Evolutionary conservation across 64 coral and sea anemone genomes (phyloP), one percentile per base, ranked within the genome.

Genomic region (Hydrozoanthus tunicans): DNA sequence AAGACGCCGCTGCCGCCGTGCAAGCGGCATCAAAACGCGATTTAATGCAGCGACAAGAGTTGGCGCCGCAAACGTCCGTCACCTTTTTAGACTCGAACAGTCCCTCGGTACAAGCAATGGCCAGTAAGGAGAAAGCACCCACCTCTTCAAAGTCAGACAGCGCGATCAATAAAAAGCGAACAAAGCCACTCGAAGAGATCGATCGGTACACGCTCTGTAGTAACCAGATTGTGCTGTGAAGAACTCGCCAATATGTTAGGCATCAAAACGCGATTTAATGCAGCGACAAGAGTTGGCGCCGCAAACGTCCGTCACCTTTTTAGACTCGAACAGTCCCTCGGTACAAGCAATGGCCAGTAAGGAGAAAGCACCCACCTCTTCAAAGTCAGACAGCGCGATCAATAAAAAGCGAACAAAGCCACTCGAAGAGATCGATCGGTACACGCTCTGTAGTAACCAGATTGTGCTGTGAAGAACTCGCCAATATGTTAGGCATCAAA

Each of bases 121-220:
- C 58, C 6, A 58, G 62, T 51, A 85, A 92, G 59, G 68, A 63
- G 58, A 84, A 68, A 59, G 64, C 54, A 1, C 51, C 55, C 6
- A 60, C 15, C 17, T 11, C 70, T 27, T 78, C 70, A n/a, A 59
- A 77, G 8, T 74, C 64, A 5, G 82, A 91, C 6, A 77, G 76
- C n/a, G 56, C 15, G 5, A 55, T 76, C 10, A 81, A 81, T 56
- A 91, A 89, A 65, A 83, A 73, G 25, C 91, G 78, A 51, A 77
- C 82, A 27, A 98, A 98, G 77, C 79, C 91, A 70, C 89, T 98
- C 3, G 91, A 93, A 67, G 96, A 98, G 72, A 98, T 98, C 10
- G 91, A 98, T 68, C 82, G 96, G 73, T 98, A 98, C 27, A 98
- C 96, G 26, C 93, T 98, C 26, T 98, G 96, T 57, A 98, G 94